A percentile compares a stretch with the other conserved stretches of the same genome.
Conservation (phyloP, 1,140 invertebrate genomes). For the Achroia grisella region DNA sequence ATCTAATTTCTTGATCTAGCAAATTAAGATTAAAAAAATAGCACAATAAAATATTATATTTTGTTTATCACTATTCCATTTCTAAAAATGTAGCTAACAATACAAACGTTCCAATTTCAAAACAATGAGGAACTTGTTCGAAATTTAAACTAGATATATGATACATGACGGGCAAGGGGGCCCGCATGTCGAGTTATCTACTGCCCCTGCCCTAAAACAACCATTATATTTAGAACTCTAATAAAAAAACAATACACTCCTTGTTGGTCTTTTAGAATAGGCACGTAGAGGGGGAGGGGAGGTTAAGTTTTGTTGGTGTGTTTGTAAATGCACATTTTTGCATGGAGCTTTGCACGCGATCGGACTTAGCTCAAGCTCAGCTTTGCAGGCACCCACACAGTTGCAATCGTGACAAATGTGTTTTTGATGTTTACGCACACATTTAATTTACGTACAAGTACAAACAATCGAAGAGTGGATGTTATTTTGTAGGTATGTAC, state of each 20-base stretch:
- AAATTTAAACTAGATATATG: slow-evolving; percentile 45
- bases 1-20: too few species aligned
- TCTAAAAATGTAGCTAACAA: too few species aligned
- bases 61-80: too few species aligned
- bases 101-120: slow-evolving; percentile 1
- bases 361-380: slow-evolving; percentile 41
- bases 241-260: slow-evolving; percentile 26
- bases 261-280: slow-evolving; percentile 31
- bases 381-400: slow-evolving; percentile 50
- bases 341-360: slow-evolving; percentile 60
- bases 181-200: slow-evolving; percentile 41
- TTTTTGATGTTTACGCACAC: slow-evolving; percentile 16
- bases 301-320: slow-evolving; percentile 42
- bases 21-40: too few species aligned
- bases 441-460: neutral
- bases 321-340: slow-evolving; percentile 66
- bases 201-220: slow-evolving; percentile 25
- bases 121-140: slow-evolving; percentile 20
- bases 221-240: slow-evolving; percentile 42
- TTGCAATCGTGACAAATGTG: slow-evolving; percentile 7
- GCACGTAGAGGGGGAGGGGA: slow-evolving; percentile 27
- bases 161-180: slow-evolving; percentile 48
- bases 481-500: slow-evolving; percentile 6
- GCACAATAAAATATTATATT: too few species aligned
- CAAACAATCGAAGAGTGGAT: neutral